Percentiles rank a stretch among this genome's conserved stretches.
Evolutionary conservation across 2,888 invertebrate genomes (phyloP).

Genomic region (Amphipyra tragopoginis): DNA sequence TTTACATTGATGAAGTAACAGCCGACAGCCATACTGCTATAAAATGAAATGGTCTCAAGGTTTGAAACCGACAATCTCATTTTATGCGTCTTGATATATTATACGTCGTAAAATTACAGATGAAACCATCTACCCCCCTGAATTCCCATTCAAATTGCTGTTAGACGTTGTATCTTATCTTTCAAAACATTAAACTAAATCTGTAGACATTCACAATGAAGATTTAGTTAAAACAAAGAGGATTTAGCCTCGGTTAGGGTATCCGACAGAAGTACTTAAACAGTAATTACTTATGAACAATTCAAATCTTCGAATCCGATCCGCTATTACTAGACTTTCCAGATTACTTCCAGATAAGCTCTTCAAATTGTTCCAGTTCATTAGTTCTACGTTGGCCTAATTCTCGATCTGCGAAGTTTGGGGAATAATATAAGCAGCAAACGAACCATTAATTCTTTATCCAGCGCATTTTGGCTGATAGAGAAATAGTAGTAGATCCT

Average conservation of each 20-base stretch:
- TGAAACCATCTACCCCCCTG: slow-evolving; percentile 1
- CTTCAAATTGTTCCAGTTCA: no score
- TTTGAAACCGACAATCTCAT: slow-evolving; percentile 17
- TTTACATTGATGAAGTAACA: not conserved
- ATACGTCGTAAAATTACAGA: slow-evolving; percentile 32
- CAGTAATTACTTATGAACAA: slow-evolving; percentile 25
- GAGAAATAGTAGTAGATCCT: no score
- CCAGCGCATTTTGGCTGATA: no score
- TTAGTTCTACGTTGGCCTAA: no score
- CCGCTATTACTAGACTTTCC: slow-evolving; percentile 1
- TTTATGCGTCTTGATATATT: slow-evolving; percentile 4
- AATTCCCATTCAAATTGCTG: slow-evolving; percentile 34
- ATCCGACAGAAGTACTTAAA: slow-evolving; percentile 12
- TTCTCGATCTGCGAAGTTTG: no score
- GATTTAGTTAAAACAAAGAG: slow-evolving; percentile 1
- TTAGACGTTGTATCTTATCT: slow-evolving; percentile 29
- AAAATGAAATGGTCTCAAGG: slow-evolving; percentile 10
- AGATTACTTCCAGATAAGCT: not conserved
- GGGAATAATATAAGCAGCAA: not conserved
- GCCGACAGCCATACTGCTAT: not conserved
- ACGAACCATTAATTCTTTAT: no score
- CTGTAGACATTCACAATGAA: slow-evolving; percentile 14
- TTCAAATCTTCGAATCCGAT: slow-evolving; percentile 12
- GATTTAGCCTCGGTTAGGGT: not conserved
- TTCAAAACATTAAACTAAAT: slow-evolving; percentile 30